Base-by-base conservation (phyloP, 2,888 invertebrate genomes). In the Atherix ibis region DNA sequence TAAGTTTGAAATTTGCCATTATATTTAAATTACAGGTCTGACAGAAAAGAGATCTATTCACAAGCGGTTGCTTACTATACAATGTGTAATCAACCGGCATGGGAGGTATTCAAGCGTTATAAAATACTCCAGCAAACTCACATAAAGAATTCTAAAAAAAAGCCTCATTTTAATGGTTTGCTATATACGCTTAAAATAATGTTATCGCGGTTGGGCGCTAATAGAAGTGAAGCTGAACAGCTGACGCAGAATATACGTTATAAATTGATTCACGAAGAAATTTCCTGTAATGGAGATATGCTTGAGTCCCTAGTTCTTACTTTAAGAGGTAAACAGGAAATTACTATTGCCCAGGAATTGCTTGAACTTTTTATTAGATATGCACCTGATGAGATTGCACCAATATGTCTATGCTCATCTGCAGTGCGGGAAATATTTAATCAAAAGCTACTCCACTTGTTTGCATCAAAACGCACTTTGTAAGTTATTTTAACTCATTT, bases 11-110 rank as follows among this genome's bases (percentile, higher is more conserved):
- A 22, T n/a, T n/a, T n/a, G 10, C 22, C 6, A 22, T 10, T 8
- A 22, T 10, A 22, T 22, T 22, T 22, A 8, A 4, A 24, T 18
- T 17, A 8, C 13, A 56, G 60, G 27, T 59, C 56, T 2, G 44
- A 42, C n/a, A 56, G 53, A 16, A 55, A 56, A 13, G 60, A 60
- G 30, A 53, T 56, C 5, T 53, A 56, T 30, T 44, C 56, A 9
- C 58, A 60, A 39, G 58, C 60, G 17, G 53, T 53, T 4, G 58
- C 58, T 1, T 59, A 58, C 42, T 59, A 59, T 34, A 52, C 55
- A 40, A 59, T 59, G 59, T 60, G 60, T 16, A 36, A 38, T 5
- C 29, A 40, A 5, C 16, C 40, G 4, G 24, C 31, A 9, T 28
- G 28, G 25, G 32, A 36, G 17, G 31, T 40, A 3, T 40, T 36